Base-by-base conservation (phyloP, 2,888 invertebrate species). In the Eubasilissa splendida region DNA sequence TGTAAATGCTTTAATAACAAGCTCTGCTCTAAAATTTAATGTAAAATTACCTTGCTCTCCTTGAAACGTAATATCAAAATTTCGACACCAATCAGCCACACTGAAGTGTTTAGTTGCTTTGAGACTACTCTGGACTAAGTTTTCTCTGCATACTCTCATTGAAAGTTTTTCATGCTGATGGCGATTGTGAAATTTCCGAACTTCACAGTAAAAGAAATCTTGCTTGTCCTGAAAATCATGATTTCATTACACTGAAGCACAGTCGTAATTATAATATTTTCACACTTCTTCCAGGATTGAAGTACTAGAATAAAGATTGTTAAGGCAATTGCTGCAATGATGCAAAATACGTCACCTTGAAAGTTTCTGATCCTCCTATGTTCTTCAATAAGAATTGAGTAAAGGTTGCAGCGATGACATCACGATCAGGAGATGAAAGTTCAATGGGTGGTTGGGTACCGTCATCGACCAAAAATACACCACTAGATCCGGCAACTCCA, bases 321-420 rank as follows among this genome's bases (percentile, higher is more conserved):
- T 42, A 42, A 42, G 7, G 42, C 4, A 42, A 42, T 42, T 42
- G 4, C 7, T 42, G 42, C 42, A 7, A 42, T 2, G 7, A 42
- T 42, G 7, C 7, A 42, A 42, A 42, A 42, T 42, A 42, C 7
- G 42, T 9, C 81, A 92, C 92, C 87, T 97, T 96, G 87, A 98
- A 98, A 11, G 97, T 96, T 88, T 98, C 98, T 68, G 97, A 97
- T 3, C 98, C 98, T 75, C 97, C 98, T 87, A 97, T 97, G 90
- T 97, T 97, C 89, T 96, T 96, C 53, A 97, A 90, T 84, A 98
- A 92, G 87, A 97, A 96, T 87, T 96, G 95, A 1, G 97, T 96
- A 88, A 97, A 98, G 33, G 97, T 96, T 81, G 98, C 97, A 4
- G 97, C 97, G 84, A 98, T 95, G 74, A 97, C 95, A 88, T 97